phyloP scores from a whole-genome alignment of 2,888 invertebrate genomes.

The Gnatocerus cornutus region DNA sequence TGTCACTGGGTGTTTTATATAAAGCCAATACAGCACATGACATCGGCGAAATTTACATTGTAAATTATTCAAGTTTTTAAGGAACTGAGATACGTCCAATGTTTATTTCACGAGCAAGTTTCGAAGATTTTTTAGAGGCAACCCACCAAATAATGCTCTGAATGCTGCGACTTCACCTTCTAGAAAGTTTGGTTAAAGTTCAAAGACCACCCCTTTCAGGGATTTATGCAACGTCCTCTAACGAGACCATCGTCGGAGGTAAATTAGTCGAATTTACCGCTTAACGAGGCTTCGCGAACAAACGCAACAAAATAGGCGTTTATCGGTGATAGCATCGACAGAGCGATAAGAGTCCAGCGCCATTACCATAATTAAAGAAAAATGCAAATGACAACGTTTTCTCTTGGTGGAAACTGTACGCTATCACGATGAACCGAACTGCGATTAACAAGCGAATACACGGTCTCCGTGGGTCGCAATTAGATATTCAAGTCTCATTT shows the following conservation, averaged over 20 bases:
- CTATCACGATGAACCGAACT: slow-evolving; percentile 47
- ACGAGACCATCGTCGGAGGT: slow-evolving; percentile 51
- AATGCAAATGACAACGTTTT: slow-evolving; percentile 45
- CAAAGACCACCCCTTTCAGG: slow-evolving; percentile 1
- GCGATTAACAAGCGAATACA: slow-evolving; percentile 48
- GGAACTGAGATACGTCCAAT: slow-evolving; percentile 9
- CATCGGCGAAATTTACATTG: slow-evolving; percentile 53
- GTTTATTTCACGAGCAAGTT: not conserved
- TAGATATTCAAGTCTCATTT: slow-evolving; percentile 57
- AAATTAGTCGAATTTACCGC: slow-evolving; percentile 47
- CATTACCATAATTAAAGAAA: slow-evolving; percentile 49
- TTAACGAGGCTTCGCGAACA: slow-evolving; percentile 27
- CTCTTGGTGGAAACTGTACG: slow-evolving; percentile 23
- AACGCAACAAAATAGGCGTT: slow-evolving; percentile 45
- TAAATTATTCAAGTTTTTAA: slow-evolving; percentile 54
- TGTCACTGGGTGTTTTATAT: slow-evolving; percentile 55
- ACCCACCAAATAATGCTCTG: too few relatives aligned
- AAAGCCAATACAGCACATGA: slow-evolving; percentile 57
- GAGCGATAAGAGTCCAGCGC: slow-evolving; percentile 38
- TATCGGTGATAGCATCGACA: slow-evolving; percentile 44
- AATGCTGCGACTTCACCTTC: too few relatives aligned
- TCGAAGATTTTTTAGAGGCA: not conserved
- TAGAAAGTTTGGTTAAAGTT: too few relatives aligned
- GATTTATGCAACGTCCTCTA: slow-evolving; percentile 20
- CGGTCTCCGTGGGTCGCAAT: slow-evolving; percentile 49